Percentiles rank a stretch among this genome's conserved stretches.
phyloP scores from a whole-genome alignment of 2,797 vertebrate species.

The Lerista edwardsae region DNA sequence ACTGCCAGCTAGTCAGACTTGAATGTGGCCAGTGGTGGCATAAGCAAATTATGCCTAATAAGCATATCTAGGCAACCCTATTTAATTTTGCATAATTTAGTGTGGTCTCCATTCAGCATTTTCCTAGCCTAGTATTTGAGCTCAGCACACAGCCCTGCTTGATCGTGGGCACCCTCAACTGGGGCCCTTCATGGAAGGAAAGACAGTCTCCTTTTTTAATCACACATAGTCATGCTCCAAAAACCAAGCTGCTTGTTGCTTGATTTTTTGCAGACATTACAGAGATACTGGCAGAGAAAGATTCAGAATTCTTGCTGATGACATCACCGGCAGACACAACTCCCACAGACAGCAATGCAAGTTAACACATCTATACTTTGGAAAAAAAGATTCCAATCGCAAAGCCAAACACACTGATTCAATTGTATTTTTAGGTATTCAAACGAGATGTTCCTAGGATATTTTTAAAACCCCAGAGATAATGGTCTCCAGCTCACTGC shows the following conservation, averaged over 20 bases:
- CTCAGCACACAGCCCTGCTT: neutral
- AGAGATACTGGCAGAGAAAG: neutral
- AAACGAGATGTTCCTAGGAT: neutral
- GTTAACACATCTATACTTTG: neutral
- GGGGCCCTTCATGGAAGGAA: neutral
- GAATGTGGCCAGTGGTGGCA: neutral
- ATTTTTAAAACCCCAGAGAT: neutral
- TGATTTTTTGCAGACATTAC: neutral
- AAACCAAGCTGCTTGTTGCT: neutral
- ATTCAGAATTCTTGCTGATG: neutral
- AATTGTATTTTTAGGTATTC: neutral
- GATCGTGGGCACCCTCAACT: neutral
- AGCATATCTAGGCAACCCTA: neutral
- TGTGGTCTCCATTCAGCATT: neutral
- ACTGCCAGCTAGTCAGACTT: too few relatives aligned
- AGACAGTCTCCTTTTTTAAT: neutral
- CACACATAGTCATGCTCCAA: neutral
- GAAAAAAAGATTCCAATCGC: neutral
- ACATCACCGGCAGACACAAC: too few relatives aligned
- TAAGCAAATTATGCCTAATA: neutral
- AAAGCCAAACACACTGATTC: neutral
- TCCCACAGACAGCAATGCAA: neutral
- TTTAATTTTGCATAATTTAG: neutral
- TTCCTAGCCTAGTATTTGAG: neutral
- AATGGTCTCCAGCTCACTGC: neutral